These are phyloP conservation scores for Drosophila pallidifrons DNA, from an alignment of 1,140 invertebrate species.

Conservation along the genomic window DNA sequence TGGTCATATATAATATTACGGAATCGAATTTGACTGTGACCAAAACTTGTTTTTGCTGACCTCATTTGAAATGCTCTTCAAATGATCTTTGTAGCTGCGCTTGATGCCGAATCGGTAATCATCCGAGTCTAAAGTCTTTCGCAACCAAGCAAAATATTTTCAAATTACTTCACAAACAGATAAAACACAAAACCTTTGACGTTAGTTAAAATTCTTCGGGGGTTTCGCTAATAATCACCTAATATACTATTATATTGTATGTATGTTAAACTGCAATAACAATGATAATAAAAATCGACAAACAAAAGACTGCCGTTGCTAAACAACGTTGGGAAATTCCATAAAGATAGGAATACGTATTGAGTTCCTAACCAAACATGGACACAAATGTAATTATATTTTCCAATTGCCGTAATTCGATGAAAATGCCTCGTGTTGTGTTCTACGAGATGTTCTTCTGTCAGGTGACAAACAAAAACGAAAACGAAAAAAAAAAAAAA, in stretches of 20 bases:
- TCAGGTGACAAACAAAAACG: constrained; percentile 16
- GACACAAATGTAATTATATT: constrained; percentile 34
- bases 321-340: constrained; percentile 2
- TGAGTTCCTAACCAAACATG: background rate
- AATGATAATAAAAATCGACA: background rate
- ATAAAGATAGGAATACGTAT: constrained; percentile 3
- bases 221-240: background rate
- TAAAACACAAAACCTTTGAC: constrained; percentile 2
- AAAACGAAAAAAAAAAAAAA: background rate
- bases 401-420: constrained; percentile 30
- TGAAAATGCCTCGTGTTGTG: constrained; percentile 20
- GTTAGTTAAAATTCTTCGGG: background rate
- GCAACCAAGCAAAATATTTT: background rate
- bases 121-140: background rate
- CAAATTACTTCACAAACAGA: background rate
- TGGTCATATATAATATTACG: too few species aligned
- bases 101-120: background rate
- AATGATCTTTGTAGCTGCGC: background rate
- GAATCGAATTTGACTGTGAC: background rate
- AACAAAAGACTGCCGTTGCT: too few species aligned
- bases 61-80: background rate
- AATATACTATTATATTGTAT: background rate
- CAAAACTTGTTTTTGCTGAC: background rate
- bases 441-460: constrained; percentile 6
- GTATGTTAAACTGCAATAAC: background rate